Conservation (phyloP, 2,888 invertebrate genomes). For the Pristionchus japonicus region DNA sequence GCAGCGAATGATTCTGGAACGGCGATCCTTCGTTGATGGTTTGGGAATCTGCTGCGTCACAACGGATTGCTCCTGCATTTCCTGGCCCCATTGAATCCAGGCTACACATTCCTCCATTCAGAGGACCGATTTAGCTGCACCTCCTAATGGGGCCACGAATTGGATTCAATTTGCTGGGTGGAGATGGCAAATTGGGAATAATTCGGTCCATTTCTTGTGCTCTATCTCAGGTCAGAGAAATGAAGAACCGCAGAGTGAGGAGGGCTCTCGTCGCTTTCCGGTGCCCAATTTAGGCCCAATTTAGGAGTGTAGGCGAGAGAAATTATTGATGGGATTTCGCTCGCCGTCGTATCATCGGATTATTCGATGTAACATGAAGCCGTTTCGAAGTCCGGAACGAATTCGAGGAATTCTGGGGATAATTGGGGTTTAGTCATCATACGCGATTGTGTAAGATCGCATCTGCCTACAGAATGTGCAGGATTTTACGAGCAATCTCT, state of each 20-base stretch:
- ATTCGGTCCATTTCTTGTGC: background rate
- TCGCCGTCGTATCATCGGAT: background rate
- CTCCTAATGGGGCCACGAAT: background rate
- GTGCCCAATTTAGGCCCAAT: no score
- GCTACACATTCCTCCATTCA: background rate
- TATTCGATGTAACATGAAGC: background rate
- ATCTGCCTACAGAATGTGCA: background rate
- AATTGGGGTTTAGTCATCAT: constrained; percentile 22
- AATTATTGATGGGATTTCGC: constrained; percentile 23
- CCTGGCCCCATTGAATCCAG: background rate
- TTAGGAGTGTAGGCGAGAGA: constrained; percentile 24
- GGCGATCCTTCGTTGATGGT: background rate
- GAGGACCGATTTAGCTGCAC: background rate
- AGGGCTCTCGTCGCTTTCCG: background rate
- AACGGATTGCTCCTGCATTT: background rate
- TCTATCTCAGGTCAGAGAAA: background rate
- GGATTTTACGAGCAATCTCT: background rate
- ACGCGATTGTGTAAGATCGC: background rate
- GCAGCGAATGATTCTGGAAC: no score
- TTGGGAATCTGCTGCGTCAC: background rate
- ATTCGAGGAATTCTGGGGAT: background rate
- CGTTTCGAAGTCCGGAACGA: constrained; percentile 9
- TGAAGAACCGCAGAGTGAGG: background rate
- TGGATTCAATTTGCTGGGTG: background rate
- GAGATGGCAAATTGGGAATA: background rate